Evolutionary conservation across 2,113 vertebrate genomes (phyloP).

Genomic region (Elachura formosa): DNA sequence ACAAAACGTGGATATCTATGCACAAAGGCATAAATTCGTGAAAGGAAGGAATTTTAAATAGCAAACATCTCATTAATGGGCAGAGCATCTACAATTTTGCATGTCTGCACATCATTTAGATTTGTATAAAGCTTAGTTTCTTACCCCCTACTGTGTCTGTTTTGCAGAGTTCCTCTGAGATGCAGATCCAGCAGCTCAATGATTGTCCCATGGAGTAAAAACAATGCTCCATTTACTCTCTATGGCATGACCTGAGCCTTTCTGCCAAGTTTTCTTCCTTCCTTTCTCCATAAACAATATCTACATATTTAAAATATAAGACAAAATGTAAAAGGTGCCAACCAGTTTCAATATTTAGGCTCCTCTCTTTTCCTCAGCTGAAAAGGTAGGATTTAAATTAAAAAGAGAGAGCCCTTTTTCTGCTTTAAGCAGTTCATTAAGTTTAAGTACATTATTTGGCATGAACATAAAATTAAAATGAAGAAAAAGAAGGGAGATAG

Average conservation of each 20-base stretch:
- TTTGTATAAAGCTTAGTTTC: neutral
- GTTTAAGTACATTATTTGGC: neutral
- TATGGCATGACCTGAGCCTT: neutral
- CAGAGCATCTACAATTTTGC: neutral
- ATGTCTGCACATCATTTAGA: neutral
- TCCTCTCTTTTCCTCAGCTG: neutral
- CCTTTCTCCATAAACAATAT: neutral
- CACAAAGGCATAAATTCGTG: neutral
- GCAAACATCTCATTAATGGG: neutral
- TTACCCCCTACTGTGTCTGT: neutral
- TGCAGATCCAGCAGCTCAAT: neutral
- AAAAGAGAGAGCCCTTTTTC: neutral
- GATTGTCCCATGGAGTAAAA: constrained; percentile 5
- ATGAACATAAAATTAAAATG: neutral
- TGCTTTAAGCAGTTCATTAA: neutral
- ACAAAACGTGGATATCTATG: neutral
- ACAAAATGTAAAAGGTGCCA: neutral
- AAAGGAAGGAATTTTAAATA: constrained; percentile 13
- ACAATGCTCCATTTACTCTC: constrained; percentile 8
- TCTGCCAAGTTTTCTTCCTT: constrained; percentile 22
- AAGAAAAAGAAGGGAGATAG: too few relatives aligned
- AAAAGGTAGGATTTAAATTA: neutral
- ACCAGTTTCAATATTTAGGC: neutral
- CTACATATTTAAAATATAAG: neutral
- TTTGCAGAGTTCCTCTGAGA: constrained; percentile 2